Conservation (phyloP, 2,888 invertebrate species). For the Pediacus dermestoides region DNA sequence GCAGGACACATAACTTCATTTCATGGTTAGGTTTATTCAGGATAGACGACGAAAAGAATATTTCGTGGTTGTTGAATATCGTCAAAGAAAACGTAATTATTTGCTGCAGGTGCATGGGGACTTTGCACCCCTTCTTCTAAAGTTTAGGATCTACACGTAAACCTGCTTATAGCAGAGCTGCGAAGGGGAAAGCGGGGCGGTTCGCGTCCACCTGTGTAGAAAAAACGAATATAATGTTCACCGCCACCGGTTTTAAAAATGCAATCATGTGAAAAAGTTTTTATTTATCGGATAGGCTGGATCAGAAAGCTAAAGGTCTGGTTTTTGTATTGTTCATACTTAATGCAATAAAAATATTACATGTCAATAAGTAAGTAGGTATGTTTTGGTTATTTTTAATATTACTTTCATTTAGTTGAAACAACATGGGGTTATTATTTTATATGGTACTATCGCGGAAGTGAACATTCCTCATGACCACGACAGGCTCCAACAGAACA, state of each 20-base stretch:
- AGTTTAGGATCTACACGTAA: constrained; percentile 6
- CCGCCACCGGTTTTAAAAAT: constrained; percentile 7
- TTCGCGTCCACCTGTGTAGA: constrained; percentile 16
- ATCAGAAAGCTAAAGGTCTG: too few relatives aligned
- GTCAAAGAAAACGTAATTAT: constrained; percentile 14
- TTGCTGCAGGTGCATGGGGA: constrained; percentile 14
- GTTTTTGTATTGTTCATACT: too few relatives aligned
- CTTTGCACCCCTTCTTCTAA: constrained; percentile 11
- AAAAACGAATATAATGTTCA: constrained; percentile 5
- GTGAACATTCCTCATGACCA: constrained; percentile 20
- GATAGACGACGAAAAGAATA: too few relatives aligned
- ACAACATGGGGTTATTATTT: too few relatives aligned
- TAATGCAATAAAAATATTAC: too few relatives aligned
- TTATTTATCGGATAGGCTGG: too few relatives aligned
- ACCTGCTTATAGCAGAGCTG: too few relatives aligned
- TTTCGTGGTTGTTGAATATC: constrained; percentile 11
- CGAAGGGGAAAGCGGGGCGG: too few relatives aligned
- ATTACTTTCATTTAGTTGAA: too few relatives aligned
- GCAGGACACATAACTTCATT: constrained; percentile 2
- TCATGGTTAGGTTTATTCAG: background rate
- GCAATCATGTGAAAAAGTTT: constrained; percentile 17
- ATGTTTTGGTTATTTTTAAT: too few relatives aligned
- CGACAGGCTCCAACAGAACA: constrained; percentile 23
- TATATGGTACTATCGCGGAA: constrained; percentile 22
- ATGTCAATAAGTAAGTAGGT: too few relatives aligned